Conservation (phyloP, 1,140 invertebrate species). For the Ceratoteleas bidentatus region DNA sequence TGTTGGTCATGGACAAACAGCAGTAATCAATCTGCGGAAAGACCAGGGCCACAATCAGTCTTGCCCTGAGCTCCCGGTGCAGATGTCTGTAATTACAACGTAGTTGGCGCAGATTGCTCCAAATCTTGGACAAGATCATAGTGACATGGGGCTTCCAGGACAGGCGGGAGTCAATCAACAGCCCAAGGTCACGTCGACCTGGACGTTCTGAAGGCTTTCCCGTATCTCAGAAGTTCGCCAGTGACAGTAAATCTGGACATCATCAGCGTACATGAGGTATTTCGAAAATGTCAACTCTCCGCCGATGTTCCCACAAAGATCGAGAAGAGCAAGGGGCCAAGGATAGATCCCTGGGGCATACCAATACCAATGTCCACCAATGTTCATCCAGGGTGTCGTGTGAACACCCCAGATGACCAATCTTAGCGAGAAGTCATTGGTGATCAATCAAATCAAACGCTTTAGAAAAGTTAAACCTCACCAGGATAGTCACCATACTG, state of each 20-base stretch:
- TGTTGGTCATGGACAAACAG: not conserved
- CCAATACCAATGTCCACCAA: no score
- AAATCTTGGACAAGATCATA: not conserved
- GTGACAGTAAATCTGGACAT: not conserved
- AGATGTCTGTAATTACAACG: not conserved
- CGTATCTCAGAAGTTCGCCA: no score
- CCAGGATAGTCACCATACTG: no score
- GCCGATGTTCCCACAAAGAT: not conserved
- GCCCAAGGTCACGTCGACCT: not conserved
- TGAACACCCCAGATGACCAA: no score
- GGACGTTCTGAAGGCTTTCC: no score
- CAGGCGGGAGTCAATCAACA: not conserved
- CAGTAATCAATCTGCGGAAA: not conserved
- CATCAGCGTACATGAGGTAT: not conserved
- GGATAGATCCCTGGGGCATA: not conserved
- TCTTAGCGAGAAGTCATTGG: no score
- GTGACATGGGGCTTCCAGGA: not conserved
- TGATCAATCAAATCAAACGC: no score
- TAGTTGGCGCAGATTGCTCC: not conserved
- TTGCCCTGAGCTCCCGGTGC: not conserved
- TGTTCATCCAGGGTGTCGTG: no score
- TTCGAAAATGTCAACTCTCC: not conserved
- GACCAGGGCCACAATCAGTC: not conserved
- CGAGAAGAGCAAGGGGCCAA: not conserved
- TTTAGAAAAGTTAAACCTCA: no score